Evolutionary conservation across 2,113 vertebrate genomes (phyloP).

Genomic region (Sinocyclocheilus grahami): DNA sequence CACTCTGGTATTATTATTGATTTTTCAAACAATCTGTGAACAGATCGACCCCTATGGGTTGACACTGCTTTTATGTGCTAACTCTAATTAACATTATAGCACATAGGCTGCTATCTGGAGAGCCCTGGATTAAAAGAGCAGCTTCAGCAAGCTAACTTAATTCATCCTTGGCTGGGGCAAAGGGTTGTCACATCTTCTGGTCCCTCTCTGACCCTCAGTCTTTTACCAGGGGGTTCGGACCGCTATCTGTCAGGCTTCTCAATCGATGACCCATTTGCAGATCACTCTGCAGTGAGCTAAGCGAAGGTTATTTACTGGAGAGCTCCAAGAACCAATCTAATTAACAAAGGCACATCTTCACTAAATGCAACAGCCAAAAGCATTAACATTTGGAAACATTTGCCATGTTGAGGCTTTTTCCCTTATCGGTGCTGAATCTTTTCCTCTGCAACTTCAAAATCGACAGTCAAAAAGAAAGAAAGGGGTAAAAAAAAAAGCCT

Average conservation of each 20-base stretch:
- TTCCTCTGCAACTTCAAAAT: neutral
- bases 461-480: neutral
- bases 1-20: constrained; percentile 22
- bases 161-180: constrained; percentile 25
- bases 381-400: neutral
- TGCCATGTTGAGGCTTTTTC: neutral
- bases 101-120: constrained; percentile 3
- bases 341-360: constrained; percentile 40
- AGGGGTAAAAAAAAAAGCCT: neutral
- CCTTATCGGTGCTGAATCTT: neutral
- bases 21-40: constrained; percentile 40
- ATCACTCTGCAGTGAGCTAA: constrained; percentile 29
- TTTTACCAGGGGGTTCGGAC: neutral
- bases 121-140: constrained; percentile 10
- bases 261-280: constrained; percentile 51
- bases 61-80: constrained; percentile 51
- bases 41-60: constrained; percentile 28
- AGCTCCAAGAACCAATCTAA: constrained; percentile 22
- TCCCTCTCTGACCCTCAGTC: constrained; percentile 29
- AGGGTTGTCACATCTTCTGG: constrained; percentile 29
- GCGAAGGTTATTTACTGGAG: constrained; percentile 42
- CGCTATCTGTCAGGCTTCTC: constrained; percentile 34
- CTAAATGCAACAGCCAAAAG: constrained; percentile 5
- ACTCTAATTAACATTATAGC: constrained; percentile 45
- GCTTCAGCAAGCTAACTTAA: constrained; percentile 30